A percentile compares a stretch with the other conserved stretches of the same genome.
Evolutionary conservation across 2,797 vertebrate species (phyloP).

Genomic region (Thunnus albacares): DNA sequence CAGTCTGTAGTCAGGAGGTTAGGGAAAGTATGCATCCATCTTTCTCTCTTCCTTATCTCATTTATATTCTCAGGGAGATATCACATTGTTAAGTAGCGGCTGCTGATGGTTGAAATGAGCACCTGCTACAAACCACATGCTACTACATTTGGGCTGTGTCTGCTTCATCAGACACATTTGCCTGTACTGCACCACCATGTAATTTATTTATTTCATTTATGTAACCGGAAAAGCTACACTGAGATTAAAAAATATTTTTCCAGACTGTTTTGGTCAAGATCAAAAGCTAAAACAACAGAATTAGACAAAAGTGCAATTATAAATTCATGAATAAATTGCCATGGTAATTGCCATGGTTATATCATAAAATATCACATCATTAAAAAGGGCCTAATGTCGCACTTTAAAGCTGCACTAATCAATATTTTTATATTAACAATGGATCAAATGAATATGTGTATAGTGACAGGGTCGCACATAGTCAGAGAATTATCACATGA

Average conservation of each 20-base stretch:
- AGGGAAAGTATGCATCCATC: conserved; percentile 23
- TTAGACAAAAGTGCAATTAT: neutral
- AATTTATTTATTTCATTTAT: neutral
- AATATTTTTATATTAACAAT: neutral
- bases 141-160: conserved; percentile 17
- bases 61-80: conserved; percentile 5
- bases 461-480: neutral
- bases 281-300: neutral
- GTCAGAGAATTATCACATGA: neutral
- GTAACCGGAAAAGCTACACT: neutral
- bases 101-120: conserved; percentile 9
- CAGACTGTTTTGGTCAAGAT: neutral
- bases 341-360: neutral
- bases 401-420: neutral
- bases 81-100: conserved; percentile 10
- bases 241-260: neutral
- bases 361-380: neutral
- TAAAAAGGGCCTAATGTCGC: neutral
- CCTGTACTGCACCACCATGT: conserved; percentile 1
- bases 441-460: neutral
- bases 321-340: neutral
- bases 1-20: conserved; percentile 43
- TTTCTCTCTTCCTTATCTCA: neutral
- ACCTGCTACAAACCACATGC: conserved; percentile 28
- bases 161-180: neutral